Base-by-base conservation (phyloP, 2,797 vertebrate genomes). In the Brotogeris chrysoptera region DNA sequence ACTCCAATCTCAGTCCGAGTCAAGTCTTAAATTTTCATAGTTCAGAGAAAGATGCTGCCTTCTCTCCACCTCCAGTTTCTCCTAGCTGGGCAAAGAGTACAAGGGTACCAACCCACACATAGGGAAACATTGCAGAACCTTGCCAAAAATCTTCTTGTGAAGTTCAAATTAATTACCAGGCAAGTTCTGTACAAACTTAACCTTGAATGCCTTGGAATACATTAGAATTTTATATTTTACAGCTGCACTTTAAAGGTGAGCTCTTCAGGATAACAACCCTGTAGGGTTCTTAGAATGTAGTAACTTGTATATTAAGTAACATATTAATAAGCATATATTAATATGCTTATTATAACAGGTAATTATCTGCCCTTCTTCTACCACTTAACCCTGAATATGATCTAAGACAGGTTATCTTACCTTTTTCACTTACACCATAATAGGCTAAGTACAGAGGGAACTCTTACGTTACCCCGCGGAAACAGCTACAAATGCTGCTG, bases 111-210 rank as follows among this genome's bases (percentile, higher is more conserved):
- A 52, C 78, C 72, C 77, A 88, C 80, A 71, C 65, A 60, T 28
- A 85, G 3, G 89, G 66, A 66, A 93, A 85, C 68, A 36, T 32
- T 36, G 19, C 19, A 90, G 52, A 88, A 86, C 52, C 49, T 74
- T 82, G 86, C 88, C 71, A 91, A 88, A 93, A 94, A 57, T 66
- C 20, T 65, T 68, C 65, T 73, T 79, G 32, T 55, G 57, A 92
- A 86, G 80, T 77, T 92, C 70, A 84, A 70, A 90, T 90, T 86
- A 93, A 86, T 90, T 86, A 88, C 55, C 52, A 81, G 71, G 52
- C 80, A 86, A 71, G 72, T 87, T 92, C 64, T 66, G 36, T 71
- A 68, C 47, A 82, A 95, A 78, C 52, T 77, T 96, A 80, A 93
- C 90, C 85, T 95, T 77, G 64, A 94, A 93, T 84, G 68, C 57